These are phyloP conservation scores for Paracyprichromis sp. DNA, from an alignment of 2,113 vertebrate species.

Conservation along the genomic window DNA sequence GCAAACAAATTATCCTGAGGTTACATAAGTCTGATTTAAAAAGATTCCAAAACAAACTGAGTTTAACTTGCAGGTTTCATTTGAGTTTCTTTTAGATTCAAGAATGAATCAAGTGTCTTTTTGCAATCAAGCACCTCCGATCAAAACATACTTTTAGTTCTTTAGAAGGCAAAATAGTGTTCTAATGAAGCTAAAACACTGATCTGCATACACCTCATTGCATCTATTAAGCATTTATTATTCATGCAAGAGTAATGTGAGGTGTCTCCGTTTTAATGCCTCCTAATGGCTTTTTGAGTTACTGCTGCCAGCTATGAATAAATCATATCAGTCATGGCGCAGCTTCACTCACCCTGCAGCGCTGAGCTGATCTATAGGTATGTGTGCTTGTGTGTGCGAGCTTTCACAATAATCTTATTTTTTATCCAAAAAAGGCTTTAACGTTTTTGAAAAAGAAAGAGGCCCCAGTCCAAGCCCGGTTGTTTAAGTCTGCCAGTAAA, in stretches of 20 bases:
- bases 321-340: slow-evolving; percentile 52
- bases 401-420: background rate
- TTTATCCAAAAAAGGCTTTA: background rate
- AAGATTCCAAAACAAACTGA: background rate
- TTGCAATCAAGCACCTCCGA: background rate
- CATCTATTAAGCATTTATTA: slow-evolving; percentile 58
- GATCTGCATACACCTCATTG: background rate
- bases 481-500: background rate
- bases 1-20: accelerated
- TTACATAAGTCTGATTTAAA: background rate
- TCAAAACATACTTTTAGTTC: background rate
- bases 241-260: slow-evolving; percentile 64
- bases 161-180: background rate
- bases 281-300: slow-evolving; percentile 68
- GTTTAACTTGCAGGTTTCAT: background rate
- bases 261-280: slow-evolving; percentile 66
- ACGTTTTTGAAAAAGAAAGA: background rate
- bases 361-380: slow-evolving; percentile 15
- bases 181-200: background rate
- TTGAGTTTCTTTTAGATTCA: background rate
- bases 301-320: slow-evolving; percentile 57
- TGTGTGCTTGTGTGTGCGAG: background rate
- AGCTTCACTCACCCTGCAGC: slow-evolving; percentile 11
- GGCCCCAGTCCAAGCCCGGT: accelerated
- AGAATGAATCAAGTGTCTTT: accelerated